These are phyloP conservation scores for Oryctes rhinoceros DNA, from an alignment of 1,140 invertebrate species.

Conservation along the genomic window DNA sequence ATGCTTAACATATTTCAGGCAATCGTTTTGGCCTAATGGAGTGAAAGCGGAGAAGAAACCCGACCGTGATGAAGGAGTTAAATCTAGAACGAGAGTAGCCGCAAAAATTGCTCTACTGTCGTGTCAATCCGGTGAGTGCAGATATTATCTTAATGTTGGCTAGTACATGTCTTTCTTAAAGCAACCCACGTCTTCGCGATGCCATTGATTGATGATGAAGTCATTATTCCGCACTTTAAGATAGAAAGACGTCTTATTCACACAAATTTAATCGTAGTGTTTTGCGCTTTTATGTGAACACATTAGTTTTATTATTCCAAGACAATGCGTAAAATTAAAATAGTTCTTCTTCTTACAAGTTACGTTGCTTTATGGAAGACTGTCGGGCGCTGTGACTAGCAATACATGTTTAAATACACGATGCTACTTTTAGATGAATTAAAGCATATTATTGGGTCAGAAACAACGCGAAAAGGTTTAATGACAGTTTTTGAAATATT, in stretches of 20 bases:
- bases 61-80: constrained; percentile 75
- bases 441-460: constrained; percentile 89
- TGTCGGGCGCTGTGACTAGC: not conserved
- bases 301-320: too few relatives aligned
- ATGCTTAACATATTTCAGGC: constrained; percentile 62
- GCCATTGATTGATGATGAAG: too few relatives aligned
- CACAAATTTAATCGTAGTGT: too few relatives aligned
- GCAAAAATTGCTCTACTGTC: constrained; percentile 87
- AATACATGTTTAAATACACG: constrained; percentile 21
- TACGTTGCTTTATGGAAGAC: too few relatives aligned
- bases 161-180: too few relatives aligned
- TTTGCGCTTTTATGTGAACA: too few relatives aligned
- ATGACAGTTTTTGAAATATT: constrained; percentile 89
- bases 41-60: constrained; percentile 69
- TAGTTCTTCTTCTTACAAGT: too few relatives aligned
- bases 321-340: too few relatives aligned
- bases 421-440: constrained; percentile 79
- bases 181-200: too few relatives aligned
- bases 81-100: constrained; percentile 82
- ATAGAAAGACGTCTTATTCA: too few relatives aligned
- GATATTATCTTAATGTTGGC: too few relatives aligned
- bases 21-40: constrained; percentile 83
- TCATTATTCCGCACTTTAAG: too few relatives aligned
- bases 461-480: constrained; percentile 87
- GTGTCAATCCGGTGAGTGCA: constrained; percentile 70